A percentile compares a stretch with the other conserved stretches of the same genome.
Conservation (phyloP, 2,888 invertebrate genomes). For the Rhagonycha lutea region DNA sequence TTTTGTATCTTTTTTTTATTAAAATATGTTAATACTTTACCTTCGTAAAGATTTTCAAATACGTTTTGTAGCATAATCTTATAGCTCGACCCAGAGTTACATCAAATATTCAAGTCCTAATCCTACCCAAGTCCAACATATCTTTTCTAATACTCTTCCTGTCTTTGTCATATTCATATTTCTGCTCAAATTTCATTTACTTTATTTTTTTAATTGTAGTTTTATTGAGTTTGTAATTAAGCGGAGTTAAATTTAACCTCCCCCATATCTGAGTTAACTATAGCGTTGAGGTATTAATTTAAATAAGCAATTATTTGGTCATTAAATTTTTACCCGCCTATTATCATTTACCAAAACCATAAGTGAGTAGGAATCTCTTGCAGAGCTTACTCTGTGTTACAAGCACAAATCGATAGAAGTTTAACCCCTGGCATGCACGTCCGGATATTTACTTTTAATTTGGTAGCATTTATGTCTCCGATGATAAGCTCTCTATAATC, state of each 20-base stretch:
- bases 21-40: constrained; percentile 12
- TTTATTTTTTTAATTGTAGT: background rate
- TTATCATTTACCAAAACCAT: background rate
- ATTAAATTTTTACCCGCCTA: background rate
- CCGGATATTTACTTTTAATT: background rate
- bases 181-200: background rate
- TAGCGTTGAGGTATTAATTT: background rate
- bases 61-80: constrained; percentile 30
- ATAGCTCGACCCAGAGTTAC: constrained; percentile 26
- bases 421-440: background rate
- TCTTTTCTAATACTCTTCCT: constrained; percentile 35
- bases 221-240: background rate
- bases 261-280: background rate
- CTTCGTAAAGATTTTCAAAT: constrained; percentile 28
- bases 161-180: constrained; percentile 29
- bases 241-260: background rate
- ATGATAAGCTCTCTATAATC: background rate
- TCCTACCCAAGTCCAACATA: constrained; percentile 40
- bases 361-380: background rate
- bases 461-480: background rate
- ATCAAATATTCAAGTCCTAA: constrained; percentile 46
- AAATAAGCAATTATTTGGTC: background rate
- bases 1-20: background rate
- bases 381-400: background rate
- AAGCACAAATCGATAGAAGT: background rate